Evolutionary conservation across 1,140 invertebrate species (phyloP).

Genomic region (Psilanteris sp.): DNA sequence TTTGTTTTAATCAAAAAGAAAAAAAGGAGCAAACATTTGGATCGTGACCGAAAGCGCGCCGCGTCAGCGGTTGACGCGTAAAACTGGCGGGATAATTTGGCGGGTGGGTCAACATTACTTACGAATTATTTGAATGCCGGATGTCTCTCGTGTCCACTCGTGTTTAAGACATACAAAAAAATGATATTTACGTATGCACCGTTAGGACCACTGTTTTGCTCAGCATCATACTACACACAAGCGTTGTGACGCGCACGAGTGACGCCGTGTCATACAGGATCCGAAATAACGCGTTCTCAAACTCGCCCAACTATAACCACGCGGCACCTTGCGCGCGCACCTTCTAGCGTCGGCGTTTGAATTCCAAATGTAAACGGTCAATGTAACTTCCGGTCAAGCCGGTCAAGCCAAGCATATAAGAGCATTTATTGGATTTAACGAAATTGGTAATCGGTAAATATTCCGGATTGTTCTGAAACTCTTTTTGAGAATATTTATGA

Average conservation of each 20-base stretch:
- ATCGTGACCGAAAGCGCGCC: slow-evolving; percentile 9
- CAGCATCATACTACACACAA: slow-evolving; percentile 64
- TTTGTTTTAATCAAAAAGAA: not conserved
- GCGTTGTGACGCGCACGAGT: slow-evolving; percentile 54
- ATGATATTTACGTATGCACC: slow-evolving; percentile 2
- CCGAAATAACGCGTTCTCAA: slow-evolving; percentile 66
- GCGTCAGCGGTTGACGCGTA: not conserved
- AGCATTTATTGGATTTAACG: no score
- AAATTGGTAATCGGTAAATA: no score
- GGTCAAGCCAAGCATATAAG: no score
- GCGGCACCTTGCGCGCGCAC: slow-evolving; percentile 55
- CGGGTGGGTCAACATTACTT: slow-evolving; percentile 25
- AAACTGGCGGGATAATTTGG: slow-evolving; percentile 17
- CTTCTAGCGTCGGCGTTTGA: not conserved
- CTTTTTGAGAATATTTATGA: no score
- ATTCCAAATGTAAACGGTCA: not conserved
- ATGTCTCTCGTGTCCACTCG: not conserved
- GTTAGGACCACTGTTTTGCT: slow-evolving; percentile 65
- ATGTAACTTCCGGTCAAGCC: no score
- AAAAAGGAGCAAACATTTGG: slow-evolving; percentile 2
- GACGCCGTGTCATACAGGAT: slow-evolving; percentile 50
- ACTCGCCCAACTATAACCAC: slow-evolving; percentile 66
- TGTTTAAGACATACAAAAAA: not conserved
- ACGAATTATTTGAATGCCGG: not conserved
- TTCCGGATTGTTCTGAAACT: no score